Percentiles rank a stretch among this genome's conserved stretches.
These are phyloP conservation scores for Zaprionus bogoriensis DNA, from an alignment of 2,888 invertebrate species.

Conservation along the genomic window DNA sequence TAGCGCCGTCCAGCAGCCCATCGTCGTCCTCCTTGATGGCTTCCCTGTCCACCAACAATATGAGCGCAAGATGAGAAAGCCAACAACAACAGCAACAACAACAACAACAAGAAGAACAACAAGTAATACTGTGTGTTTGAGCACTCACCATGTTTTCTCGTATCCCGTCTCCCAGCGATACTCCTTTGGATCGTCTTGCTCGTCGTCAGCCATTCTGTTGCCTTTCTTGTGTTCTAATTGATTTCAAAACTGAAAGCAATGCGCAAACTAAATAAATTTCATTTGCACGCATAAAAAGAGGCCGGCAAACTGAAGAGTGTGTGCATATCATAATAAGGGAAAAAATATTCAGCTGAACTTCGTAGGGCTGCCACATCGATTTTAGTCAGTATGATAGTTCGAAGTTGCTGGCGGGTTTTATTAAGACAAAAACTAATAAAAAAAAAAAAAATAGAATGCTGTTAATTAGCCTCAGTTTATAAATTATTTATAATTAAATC, in stretches of 20 bases:
- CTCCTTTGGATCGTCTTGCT: constrained; percentile 93
- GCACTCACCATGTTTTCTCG: constrained; percentile 93
- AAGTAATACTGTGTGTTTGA: neutral
- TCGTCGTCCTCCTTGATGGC: constrained; percentile 98
- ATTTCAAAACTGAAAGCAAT: neutral
- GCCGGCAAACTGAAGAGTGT: constrained; percentile 50
- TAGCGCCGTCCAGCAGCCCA: constrained; percentile 94
- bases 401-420: no score
- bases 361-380: constrained; percentile 37
- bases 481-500: neutral
- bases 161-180: constrained; percentile 98
- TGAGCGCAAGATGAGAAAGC: neutral
- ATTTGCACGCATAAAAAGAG: neutral
- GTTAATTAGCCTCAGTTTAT: no score
- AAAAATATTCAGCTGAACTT: constrained; percentile 7
- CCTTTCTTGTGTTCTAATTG: neutral
- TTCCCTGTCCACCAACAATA: constrained; percentile 86
- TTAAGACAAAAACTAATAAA: neutral
- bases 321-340: constrained; percentile 14
- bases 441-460: neutral
- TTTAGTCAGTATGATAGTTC: no score
- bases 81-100: neutral
- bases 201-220: constrained; percentile 82
- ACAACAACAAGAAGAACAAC: neutral
- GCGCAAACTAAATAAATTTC: constrained; percentile 1